A percentile compares a stretch with the other conserved stretches of the same genome.
These are phyloP conservation scores for Brachionus calyciflorus DNA, from an alignment of 1,140 invertebrate species.

Conservation along the genomic window DNA sequence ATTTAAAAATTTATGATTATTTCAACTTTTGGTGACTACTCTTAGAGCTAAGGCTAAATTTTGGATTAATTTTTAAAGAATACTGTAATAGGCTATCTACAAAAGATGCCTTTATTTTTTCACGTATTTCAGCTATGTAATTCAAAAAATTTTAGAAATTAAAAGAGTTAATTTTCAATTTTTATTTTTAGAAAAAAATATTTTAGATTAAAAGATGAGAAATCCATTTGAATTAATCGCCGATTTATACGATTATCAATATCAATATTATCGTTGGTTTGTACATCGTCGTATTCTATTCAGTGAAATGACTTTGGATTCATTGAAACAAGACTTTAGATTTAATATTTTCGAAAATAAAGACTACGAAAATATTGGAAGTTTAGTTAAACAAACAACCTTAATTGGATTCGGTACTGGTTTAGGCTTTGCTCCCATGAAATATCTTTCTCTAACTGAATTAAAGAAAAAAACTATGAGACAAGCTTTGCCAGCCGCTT, in stretches of 20 bases:
- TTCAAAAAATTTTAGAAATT: too few species aligned
- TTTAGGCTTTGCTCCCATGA: constrained; percentile 6
- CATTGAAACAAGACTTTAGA: background rate
- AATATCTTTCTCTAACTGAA: background rate
- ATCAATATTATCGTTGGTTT: constrained; percentile 40
- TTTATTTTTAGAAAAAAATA: too few species aligned
- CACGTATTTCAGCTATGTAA: too few species aligned
- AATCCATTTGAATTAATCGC: constrained; percentile 4
- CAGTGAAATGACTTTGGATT: background rate
- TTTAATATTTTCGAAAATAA: constrained; percentile 42
- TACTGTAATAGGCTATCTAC: too few species aligned
- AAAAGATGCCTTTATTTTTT: too few species aligned
- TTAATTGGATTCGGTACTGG: background rate
- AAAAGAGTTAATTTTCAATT: background rate
- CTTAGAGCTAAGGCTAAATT: too few species aligned
- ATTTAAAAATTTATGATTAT: too few species aligned
- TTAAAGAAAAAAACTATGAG: background rate
- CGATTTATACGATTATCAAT: constrained; percentile 39
- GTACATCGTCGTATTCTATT: constrained; percentile 12
- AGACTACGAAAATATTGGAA: constrained; percentile 37
- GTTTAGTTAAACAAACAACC: constrained; percentile 16
- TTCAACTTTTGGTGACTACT: too few species aligned
- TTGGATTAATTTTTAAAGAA: too few species aligned
- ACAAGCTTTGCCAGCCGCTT: background rate
- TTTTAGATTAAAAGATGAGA: constrained; percentile 35